Base-by-base conservation (phyloP, 2,888 invertebrate genomes). In the Melangyna quadrimaculata region DNA sequence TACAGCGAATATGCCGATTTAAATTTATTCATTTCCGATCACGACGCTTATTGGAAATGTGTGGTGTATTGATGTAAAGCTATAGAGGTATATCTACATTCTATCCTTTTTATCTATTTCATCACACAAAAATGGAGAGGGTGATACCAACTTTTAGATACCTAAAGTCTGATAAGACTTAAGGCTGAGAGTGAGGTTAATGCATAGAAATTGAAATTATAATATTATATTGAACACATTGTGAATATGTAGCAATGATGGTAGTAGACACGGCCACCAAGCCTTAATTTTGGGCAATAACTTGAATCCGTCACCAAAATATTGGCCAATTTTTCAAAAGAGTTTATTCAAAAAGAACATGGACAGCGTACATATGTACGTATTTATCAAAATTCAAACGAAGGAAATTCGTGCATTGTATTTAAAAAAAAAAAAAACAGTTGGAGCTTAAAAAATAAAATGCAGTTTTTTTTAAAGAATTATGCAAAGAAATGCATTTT, bases 21-120 rank as follows among this genome's bases (percentile, higher is more conserved):
- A 86, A 86, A 86, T 86, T 81, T 86, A 86, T 86, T 86, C 86
- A 81, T 86, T 81, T 81, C 70, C 55, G 80, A 81, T 86, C 86
- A 73, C 43, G 70, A 57, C 59, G 61, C 35, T 71, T 78, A 86
- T 86, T 78, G 81, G 70, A 80, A 81, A 77, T 73, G 48, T 70
- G 32, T 48, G 59, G 51, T 51, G 22, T 35, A 59, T 37, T 17
- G 43, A 3, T 27, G 6, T 3, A 3, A 4, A 40, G n/a, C 43
- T 27, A 37, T 12, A 35, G 19, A 19, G 8, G 12, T 22, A 2
- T 37, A 70, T 63, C 32, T 63, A 19, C 24, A 29, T 80, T 37
- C 65, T 77, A 71, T 73, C 77, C 73, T 55, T 83, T 74, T n/a
- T 53, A 63, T 43, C 61, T 19, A 53, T 69, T 32, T 65, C 14